Conservation (phyloP, 1,140 invertebrate species). For the Belonocnema kinseyi region DNA sequence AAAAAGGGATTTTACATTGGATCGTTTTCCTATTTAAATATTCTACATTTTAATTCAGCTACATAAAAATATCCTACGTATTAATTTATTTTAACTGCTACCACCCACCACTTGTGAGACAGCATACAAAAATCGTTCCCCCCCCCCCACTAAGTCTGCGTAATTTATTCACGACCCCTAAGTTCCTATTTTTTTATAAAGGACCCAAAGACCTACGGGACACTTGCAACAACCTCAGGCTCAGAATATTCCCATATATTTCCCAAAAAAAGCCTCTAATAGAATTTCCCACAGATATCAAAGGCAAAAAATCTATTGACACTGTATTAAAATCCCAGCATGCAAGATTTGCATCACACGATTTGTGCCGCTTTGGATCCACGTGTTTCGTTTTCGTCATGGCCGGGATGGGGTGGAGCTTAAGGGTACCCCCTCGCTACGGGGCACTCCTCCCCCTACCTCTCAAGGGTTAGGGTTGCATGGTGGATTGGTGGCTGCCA, state of each 20-base stretch:
- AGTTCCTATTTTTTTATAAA: too few species aligned
- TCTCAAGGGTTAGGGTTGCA: slow-evolving; percentile 52
- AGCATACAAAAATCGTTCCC: too few species aligned
- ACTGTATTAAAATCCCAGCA: background rate
- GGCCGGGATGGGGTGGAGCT: slow-evolving; percentile 20
- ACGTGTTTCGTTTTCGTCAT: slow-evolving; percentile 6
- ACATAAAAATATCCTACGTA: too few species aligned
- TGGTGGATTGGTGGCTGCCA: slow-evolving; percentile 56
- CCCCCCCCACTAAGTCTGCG: too few species aligned
- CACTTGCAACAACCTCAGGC: too few species aligned
- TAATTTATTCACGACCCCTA: too few species aligned
- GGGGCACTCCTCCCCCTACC: slow-evolving; percentile 7
- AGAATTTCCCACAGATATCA: slow-evolving; percentile 3
- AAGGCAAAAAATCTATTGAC: background rate
- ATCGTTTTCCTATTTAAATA: too few species aligned
- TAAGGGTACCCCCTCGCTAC: slow-evolving; percentile 8
- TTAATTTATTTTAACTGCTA: too few species aligned
- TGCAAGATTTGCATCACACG: background rate
- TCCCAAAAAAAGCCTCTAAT: background rate
- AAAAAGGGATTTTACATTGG: too few species aligned
- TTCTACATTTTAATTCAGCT: too few species aligned
- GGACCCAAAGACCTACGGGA: too few species aligned
- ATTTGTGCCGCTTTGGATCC: background rate
- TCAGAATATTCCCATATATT: background rate
- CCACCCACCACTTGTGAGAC: too few species aligned